Percentiles rank a stretch among this genome's conserved stretches.
phyloP scores from a whole-genome alignment of 2,797 vertebrate species.

The Mastacembelus armatus region DNA sequence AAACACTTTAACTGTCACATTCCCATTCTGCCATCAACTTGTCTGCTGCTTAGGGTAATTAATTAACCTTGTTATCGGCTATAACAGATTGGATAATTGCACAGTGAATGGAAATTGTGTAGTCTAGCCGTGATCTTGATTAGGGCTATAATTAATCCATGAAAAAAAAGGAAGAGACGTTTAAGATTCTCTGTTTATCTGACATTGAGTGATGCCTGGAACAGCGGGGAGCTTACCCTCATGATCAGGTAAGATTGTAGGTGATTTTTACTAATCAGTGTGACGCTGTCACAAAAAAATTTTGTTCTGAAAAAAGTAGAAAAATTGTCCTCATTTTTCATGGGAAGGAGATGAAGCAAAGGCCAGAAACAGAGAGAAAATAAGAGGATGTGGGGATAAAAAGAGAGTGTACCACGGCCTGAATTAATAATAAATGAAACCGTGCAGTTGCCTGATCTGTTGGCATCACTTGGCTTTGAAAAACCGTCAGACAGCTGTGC shows the following conservation, averaged over 20 bases:
- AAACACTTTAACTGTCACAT: slow-evolving; percentile 46
- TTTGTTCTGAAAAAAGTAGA: neutral
- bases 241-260: slow-evolving; percentile 50
- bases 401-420: slow-evolving; percentile 20
- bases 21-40: slow-evolving; percentile 45
- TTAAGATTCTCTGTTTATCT: slow-evolving; percentile 64
- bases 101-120: slow-evolving; percentile 62
- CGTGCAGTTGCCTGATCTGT: slow-evolving; percentile 46
- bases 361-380: neutral
- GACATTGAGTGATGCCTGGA: slow-evolving; percentile 58
- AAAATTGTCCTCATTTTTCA: neutral
- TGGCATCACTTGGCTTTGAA: slow-evolving; percentile 43
- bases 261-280: slow-evolving; percentile 51
- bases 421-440: slow-evolving; percentile 57
- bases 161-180: slow-evolving; percentile 49
- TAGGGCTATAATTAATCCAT: slow-evolving; percentile 71
- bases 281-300: slow-evolving; percentile 4
- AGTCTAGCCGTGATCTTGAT: slow-evolving; percentile 68
- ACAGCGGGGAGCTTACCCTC: slow-evolving; percentile 63
- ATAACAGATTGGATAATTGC: slow-evolving; percentile 75
- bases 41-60: slow-evolving; percentile 63
- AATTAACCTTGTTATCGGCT: slow-evolving; percentile 73
- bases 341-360: neutral
- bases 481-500: slow-evolving; percentile 41
- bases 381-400: neutral